phyloP scores from a whole-genome alignment of 1,140 invertebrate species.

The Littorina saxatilis region DNA sequence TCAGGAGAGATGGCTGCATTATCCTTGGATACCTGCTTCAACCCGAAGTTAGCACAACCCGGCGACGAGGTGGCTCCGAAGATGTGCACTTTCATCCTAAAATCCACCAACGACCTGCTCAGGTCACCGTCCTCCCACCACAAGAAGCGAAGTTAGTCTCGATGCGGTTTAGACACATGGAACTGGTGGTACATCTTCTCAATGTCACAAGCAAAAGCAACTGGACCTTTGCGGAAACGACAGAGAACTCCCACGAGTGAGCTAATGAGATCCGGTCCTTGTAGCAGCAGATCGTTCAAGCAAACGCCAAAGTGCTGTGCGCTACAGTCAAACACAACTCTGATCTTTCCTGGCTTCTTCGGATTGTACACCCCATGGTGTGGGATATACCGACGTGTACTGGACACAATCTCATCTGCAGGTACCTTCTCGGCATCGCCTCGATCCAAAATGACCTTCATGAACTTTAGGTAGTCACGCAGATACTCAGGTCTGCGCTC shows the following conservation, averaged over 20 bases:
- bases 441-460: constrained; percentile 26
- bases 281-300: constrained; percentile 57
- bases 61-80: constrained; percentile 47
- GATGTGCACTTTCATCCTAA: constrained; percentile 51
- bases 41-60: constrained; percentile 50
- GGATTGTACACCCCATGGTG: no score
- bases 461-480: constrained; percentile 23
- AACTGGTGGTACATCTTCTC: no score
- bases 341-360: no score
- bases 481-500: not conserved
- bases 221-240: constrained; percentile 52
- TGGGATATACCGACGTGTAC: constrained; percentile 54
- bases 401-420: constrained; percentile 14
- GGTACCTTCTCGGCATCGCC: constrained; percentile 42
- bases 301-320: constrained; percentile 47
- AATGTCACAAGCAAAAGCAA: constrained; percentile 61
- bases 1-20: constrained; percentile 26
- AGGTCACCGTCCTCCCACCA: constrained; percentile 37
- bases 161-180: constrained; percentile 30
- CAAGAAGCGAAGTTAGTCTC: constrained; percentile 46
- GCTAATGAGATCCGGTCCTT: constrained; percentile 60
- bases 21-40: constrained; percentile 47
- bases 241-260: constrained; percentile 58
- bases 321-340: no score
- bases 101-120: not conserved